Conservation (phyloP, 2,113 vertebrate species). For the Mionectes macconnelli region DNA sequence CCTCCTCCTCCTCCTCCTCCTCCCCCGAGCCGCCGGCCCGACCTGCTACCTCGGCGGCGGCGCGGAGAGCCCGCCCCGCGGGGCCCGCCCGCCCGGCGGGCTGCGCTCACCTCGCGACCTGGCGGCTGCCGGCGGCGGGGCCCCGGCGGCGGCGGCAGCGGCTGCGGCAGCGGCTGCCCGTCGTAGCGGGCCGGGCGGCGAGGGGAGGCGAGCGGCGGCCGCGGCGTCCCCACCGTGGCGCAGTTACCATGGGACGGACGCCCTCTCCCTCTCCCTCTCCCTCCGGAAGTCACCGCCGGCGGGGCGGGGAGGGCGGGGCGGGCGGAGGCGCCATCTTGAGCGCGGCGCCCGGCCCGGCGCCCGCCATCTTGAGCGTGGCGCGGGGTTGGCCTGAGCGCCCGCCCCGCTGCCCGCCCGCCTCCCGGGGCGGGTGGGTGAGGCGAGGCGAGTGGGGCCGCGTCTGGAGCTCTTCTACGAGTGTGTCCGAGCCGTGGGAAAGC, state of each 20-base stretch:
- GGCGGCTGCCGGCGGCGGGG: neutral
- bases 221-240: conserved; percentile 35
- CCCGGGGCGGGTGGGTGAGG: fast-evolving
- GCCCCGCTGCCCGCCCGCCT: neutral
- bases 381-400: neutral
- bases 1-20: neutral
- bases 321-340: conserved; percentile 25
- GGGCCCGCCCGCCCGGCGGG: neutral
- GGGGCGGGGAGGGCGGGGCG: neutral
- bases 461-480: too few species aligned
- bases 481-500: too few species aligned
- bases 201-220: neutral
- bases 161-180: neutral
- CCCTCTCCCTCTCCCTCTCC: conserved; percentile 4
- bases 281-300: conserved; percentile 54
- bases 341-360: neutral
- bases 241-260: conserved; percentile 64
- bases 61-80: neutral
- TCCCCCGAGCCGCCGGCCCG: neutral
- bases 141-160: neutral
- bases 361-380: conserved; percentile 39
- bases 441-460: fast-evolving
- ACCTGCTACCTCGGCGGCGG: neutral
- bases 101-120: neutral
- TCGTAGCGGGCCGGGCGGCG: neutral